Evolutionary conservation across 2,797 vertebrate genomes (phyloP).

Genomic region (Xenentodon cancila): DNA sequence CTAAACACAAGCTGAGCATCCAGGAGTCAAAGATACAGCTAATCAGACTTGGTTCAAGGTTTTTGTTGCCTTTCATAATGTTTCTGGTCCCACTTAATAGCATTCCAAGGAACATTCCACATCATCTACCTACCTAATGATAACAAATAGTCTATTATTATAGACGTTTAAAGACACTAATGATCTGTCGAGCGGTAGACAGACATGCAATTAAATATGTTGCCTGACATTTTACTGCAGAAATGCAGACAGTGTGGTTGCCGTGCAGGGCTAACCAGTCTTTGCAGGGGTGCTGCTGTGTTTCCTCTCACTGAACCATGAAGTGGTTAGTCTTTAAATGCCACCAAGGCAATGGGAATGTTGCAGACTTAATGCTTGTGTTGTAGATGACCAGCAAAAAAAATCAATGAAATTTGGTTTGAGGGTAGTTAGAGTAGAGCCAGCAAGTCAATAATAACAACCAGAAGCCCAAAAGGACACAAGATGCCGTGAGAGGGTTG

Average conservation of each 20-base stretch:
- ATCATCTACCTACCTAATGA: slow-evolving; percentile 72
- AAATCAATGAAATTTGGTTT: slow-evolving; percentile 11
- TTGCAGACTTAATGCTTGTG: slow-evolving; percentile 20
- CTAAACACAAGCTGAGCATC: slow-evolving; percentile 1
- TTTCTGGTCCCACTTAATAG: slow-evolving; percentile 56
- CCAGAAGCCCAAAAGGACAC: neutral
- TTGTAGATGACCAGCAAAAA: slow-evolving; percentile 27
- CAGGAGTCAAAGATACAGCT: slow-evolving; percentile 11
- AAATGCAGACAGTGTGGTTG: slow-evolving; percentile 58
- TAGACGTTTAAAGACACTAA: slow-evolving; percentile 72
- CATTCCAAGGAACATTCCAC: slow-evolving; percentile 65
- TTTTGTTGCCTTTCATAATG: slow-evolving; percentile 38
- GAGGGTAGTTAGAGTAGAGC: neutral
- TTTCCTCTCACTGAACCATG: slow-evolving; percentile 63
- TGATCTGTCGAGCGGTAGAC: slow-evolving; percentile 71
- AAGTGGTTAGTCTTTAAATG: slow-evolving; percentile 51
- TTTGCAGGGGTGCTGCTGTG: slow-evolving; percentile 49
- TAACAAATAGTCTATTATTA: slow-evolving; percentile 76
- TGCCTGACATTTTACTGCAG: slow-evolving; percentile 66
- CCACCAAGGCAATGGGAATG: slow-evolving; percentile 34
- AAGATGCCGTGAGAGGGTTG: too few species aligned
- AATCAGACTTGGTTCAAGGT: slow-evolving; percentile 10
- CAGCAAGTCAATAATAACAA: neutral
- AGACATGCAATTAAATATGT: slow-evolving; percentile 71
- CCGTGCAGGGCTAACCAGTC: slow-evolving; percentile 37